These are phyloP conservation scores for Spea multiplicata DNA, from an alignment of 2,113 vertebrate species.

Conservation along the genomic window DNA sequence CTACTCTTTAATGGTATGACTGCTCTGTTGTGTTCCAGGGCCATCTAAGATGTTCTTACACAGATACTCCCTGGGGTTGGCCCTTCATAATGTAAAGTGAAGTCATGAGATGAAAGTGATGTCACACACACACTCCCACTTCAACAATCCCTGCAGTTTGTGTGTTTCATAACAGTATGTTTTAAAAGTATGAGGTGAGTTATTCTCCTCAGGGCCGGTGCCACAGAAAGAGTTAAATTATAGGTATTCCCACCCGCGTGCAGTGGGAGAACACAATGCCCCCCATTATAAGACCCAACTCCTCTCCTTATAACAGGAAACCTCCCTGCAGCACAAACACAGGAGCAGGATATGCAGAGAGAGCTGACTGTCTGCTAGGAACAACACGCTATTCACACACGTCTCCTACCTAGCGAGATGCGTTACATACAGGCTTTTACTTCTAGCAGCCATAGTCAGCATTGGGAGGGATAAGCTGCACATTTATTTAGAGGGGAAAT, in stretches of 20 bases:
- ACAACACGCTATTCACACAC: constrained; percentile 32
- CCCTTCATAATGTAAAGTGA: too few relatives aligned
- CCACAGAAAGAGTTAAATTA: neutral
- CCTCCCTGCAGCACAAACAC: neutral
- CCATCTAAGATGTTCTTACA: too few relatives aligned
- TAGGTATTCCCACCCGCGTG: neutral
- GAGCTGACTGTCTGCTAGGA: constrained; percentile 8
- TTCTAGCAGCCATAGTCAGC: neutral
- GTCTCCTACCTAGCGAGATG: constrained; percentile 6
- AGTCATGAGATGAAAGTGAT: too few relatives aligned
- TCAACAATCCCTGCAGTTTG: too few relatives aligned
- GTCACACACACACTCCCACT: too few relatives aligned
- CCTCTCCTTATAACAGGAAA: constrained; percentile 30
- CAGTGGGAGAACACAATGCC: constrained; percentile 10
- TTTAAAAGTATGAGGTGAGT: too few relatives aligned
- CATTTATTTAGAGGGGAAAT: too few relatives aligned
- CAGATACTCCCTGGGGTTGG: too few relatives aligned
- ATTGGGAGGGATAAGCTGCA: neutral
- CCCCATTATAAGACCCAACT: constrained; percentile 5
- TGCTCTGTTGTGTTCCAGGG: too few relatives aligned
- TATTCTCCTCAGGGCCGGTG: too few relatives aligned
- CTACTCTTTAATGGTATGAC: too few relatives aligned
- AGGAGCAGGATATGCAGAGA: neutral
- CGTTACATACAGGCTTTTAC: neutral
- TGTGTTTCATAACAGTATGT: too few relatives aligned